Conservation (phyloP, 2,113 vertebrate genomes). For the Lophura nycthemera region DNA sequence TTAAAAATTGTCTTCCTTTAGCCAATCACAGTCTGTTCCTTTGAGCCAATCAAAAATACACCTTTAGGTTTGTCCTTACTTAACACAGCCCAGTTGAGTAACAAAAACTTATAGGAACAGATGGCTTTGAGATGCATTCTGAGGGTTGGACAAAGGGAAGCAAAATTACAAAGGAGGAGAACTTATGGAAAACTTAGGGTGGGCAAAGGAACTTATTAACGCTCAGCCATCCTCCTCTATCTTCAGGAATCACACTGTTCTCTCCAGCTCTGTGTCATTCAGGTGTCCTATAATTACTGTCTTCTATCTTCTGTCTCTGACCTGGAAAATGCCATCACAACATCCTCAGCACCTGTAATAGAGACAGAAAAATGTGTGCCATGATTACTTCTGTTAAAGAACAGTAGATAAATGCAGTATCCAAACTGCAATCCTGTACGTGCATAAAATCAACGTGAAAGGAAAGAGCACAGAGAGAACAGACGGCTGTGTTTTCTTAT, state of each 20-base stretch:
- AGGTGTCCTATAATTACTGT: slow-evolving; percentile 83
- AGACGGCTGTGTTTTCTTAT: neutral
- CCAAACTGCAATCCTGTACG: neutral
- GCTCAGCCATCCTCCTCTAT: slow-evolving; percentile 54
- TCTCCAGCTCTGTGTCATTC: slow-evolving; percentile 53
- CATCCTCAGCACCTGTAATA: slow-evolving; percentile 93
- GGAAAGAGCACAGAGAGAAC: neutral
- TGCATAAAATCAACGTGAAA: neutral
- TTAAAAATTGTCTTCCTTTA: slow-evolving; percentile 76
- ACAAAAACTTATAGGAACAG: slow-evolving; percentile 2
- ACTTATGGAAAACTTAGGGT: slow-evolving; percentile 37
- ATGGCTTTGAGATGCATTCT: slow-evolving; percentile 51
- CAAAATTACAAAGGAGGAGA: slow-evolving; percentile 45
- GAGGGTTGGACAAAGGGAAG: slow-evolving; percentile 19
- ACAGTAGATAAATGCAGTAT: neutral
- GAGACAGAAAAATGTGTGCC: neutral
- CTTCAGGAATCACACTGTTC: slow-evolving; percentile 63
- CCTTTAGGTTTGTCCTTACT: slow-evolving; percentile 44
- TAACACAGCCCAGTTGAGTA: slow-evolving; percentile 48
- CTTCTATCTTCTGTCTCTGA: slow-evolving; percentile 96
- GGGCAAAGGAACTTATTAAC: slow-evolving; percentile 61
- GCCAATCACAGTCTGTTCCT: slow-evolving; percentile 72
- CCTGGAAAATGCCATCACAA: slow-evolving; percentile 98
- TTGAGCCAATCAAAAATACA: slow-evolving; percentile 65
- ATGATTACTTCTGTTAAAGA: neutral